Conservation (phyloP, 2,797 vertebrate genomes). For the Emys orbicularis region DNA sequence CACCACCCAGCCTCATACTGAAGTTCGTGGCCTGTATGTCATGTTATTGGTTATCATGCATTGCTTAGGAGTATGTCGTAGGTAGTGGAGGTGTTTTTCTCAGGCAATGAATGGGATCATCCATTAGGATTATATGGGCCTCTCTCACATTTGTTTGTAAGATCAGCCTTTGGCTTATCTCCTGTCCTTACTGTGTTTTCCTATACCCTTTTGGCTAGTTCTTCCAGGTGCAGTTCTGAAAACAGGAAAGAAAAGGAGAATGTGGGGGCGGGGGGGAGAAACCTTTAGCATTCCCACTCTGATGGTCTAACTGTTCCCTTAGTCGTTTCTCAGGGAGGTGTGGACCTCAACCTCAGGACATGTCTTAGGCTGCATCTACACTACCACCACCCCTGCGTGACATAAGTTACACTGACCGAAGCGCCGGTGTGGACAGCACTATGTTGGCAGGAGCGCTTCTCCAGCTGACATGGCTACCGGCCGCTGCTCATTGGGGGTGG, state of each 20-base stretch:
- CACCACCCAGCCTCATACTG: too few species aligned
- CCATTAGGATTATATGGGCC: not conserved
- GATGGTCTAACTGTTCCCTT: not conserved
- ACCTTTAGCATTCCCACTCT: not conserved
- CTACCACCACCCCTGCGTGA: too few species aligned
- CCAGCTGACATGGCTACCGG: not conserved
- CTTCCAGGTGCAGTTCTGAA: not conserved
- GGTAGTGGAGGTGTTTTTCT: not conserved
- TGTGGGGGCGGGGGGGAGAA: not conserved
- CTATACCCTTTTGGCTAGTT: not conserved
- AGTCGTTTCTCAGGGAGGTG: not conserved
- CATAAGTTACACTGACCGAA: too few species aligned
- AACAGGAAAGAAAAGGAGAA: not conserved
- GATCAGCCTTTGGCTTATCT: not conserved
- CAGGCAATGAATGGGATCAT: not conserved
- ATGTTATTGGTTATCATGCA: not conserved
- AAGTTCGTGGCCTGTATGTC: not conserved
- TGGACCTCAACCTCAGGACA: not conserved
- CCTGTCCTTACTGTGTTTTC: not conserved
- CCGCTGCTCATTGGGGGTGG: not conserved
- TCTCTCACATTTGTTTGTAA: rapidly evolving
- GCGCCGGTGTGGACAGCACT: too few species aligned
- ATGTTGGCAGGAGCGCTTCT: too few species aligned
- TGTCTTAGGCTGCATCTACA: not conserved
- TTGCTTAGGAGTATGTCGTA: not conserved